Evolutionary conservation across 92 coral and sea anemone species (phyloP).

Genomic region (Siderastrea siderea): DNA sequence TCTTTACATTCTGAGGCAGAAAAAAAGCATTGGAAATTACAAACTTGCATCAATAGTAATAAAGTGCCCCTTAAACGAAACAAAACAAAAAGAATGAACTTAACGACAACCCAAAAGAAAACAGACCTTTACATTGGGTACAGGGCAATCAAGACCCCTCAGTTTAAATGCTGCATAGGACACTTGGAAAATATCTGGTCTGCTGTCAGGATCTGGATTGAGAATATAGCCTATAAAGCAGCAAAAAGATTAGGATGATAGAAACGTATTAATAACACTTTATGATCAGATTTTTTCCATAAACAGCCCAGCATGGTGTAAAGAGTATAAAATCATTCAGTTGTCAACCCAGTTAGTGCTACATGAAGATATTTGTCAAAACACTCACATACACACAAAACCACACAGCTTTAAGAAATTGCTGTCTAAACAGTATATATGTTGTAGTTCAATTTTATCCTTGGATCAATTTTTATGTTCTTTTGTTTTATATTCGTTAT

Average conservation of each 20-base stretch:
- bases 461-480: too few species aligned
- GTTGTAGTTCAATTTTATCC: too few species aligned
- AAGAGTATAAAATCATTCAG: too few species aligned
- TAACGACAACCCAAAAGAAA: background rate
- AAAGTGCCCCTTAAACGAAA: background rate
- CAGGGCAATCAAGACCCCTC: constrained; percentile 89
- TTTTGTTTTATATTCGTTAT: too few species aligned
- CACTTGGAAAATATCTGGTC: constrained; percentile 96
- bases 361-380: too few species aligned
- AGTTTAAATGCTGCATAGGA: constrained; percentile 87
- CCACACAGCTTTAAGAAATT: too few species aligned
- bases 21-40: background rate
- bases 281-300: too few species aligned
- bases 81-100: background rate
- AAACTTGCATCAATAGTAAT: background rate
- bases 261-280: too few species aligned
- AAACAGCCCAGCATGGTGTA: too few species aligned
- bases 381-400: too few species aligned
- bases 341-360: too few species aligned
- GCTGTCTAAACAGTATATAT: too few species aligned
- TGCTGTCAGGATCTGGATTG: constrained; percentile 92
- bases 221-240: constrained; percentile 76
- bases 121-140: constrained; percentile 62
- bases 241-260: background rate
- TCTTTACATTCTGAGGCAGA: constrained; percentile 59